Evolutionary conservation across 2,113 vertebrate species (phyloP).

Genomic region (Mobula hypostoma): DNA sequence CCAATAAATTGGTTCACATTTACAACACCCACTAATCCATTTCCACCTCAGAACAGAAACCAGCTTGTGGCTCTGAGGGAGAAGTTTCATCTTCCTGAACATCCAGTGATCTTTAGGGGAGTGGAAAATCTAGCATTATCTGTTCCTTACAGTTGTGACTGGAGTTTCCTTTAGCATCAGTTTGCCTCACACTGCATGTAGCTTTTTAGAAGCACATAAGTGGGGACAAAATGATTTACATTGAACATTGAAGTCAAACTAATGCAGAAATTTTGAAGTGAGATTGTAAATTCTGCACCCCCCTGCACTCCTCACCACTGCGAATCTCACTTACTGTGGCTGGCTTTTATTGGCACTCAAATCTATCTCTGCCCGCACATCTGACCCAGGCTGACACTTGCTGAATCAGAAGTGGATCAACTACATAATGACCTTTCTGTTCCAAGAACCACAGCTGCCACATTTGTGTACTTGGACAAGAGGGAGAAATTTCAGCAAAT

Average conservation of each 20-base stretch:
- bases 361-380: not conserved
- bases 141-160: not conserved
- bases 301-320: not conserved
- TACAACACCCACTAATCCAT: too few relatives aligned
- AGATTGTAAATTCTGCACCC: too few relatives aligned
- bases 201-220: not conserved
- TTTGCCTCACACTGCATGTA: not conserved
- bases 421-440: not conserved
- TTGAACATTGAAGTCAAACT: too few relatives aligned
- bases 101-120: not conserved
- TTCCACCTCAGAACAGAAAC: not conserved
- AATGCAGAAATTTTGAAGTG: too few relatives aligned
- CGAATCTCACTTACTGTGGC: not conserved
- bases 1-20: too few relatives aligned
- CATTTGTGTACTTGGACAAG: not conserved
- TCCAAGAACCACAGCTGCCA: not conserved
- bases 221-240: not conserved
- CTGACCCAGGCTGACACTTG: not conserved
- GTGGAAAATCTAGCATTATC: not conserved
- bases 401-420: not conserved
- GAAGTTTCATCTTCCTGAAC: not conserved
- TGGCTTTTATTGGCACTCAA: too few relatives aligned
- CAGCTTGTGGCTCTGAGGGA: not conserved
- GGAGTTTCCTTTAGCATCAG: not conserved
- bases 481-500: not conserved